phyloP scores from a whole-genome alignment of 2,113 vertebrate species.

The Oncorhynchus tshawytscha region DNA sequence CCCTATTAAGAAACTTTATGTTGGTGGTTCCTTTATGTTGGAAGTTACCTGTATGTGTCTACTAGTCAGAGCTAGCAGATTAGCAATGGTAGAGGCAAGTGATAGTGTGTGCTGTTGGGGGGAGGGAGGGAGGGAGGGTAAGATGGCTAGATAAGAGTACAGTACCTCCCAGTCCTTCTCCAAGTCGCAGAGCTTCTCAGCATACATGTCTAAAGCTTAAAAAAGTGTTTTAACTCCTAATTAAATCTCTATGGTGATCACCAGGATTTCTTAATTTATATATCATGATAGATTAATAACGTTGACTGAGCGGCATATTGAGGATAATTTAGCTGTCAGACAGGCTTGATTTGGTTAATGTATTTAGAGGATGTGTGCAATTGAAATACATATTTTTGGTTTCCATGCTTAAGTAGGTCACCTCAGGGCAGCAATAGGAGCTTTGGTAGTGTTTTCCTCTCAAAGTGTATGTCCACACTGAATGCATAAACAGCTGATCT shows the following conservation, averaged over 20 bases:
- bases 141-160: no score
- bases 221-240: slow-evolving; percentile 46
- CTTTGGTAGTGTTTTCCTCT: not conserved
- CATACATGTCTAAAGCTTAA: slow-evolving; percentile 20
- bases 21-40: no score
- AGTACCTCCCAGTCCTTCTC: not conserved
- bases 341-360: slow-evolving; percentile 62
- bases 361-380: slow-evolving; percentile 44
- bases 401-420: slow-evolving; percentile 16
- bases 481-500: not conserved
- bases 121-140: no score
- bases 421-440: slow-evolving; percentile 1
- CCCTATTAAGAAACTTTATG: no score
- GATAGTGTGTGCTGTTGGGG: no score
- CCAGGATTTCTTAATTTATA: slow-evolving; percentile 39
- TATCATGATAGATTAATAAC: slow-evolving; percentile 59
- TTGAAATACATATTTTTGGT: slow-evolving; percentile 31
- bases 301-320: slow-evolving; percentile 45
- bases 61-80: no score
- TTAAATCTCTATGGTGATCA: slow-evolving; percentile 57
- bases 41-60: no score
- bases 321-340: slow-evolving; percentile 60
- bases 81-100: no score
- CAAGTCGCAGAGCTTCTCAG: slow-evolving; percentile 15
- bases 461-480: not conserved